Evolutionary conservation across 1,140 invertebrate species (phyloP).

Genomic region (Musca vetustissima): DNA sequence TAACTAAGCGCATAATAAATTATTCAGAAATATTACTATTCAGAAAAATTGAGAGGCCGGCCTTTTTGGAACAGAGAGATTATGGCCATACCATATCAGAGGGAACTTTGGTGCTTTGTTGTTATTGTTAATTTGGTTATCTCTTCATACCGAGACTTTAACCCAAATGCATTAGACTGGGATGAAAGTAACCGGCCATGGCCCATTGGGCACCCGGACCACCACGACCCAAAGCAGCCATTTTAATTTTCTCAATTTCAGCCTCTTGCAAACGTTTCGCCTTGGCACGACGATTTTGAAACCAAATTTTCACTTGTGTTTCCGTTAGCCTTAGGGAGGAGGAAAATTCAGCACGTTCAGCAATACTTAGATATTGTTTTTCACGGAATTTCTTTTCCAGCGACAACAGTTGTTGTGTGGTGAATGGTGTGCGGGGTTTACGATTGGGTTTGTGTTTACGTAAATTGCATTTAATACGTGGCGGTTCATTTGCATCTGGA

Average conservation of each 20-base stretch:
- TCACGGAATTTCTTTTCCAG: constrained; percentile 95
- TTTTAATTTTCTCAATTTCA: constrained; percentile 86
- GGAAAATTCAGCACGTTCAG: constrained; percentile 95
- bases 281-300: constrained; percentile 94
- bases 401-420: constrained; percentile 90
- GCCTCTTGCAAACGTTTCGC: constrained; percentile 93
- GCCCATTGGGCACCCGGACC: constrained; percentile 54
- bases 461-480: constrained; percentile 89
- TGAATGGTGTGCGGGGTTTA: constrained; percentile 96
- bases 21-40: no score
- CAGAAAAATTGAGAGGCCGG: no score
- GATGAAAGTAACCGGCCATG: constrained; percentile 55
- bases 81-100: no score
- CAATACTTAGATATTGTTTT: constrained; percentile 95
- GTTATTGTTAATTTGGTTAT: neutral
- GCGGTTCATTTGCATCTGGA: constrained; percentile 63
- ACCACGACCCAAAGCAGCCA: constrained; percentile 65
- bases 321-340: constrained; percentile 91
- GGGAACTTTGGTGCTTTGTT: constrained; percentile 15
- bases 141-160: constrained; percentile 32
- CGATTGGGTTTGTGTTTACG: constrained; percentile 93
- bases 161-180: constrained; percentile 54
- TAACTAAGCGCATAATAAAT: constrained; percentile 1
- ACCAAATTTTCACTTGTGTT: constrained; percentile 98
- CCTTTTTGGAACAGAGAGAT: no score